phyloP scores from a whole-genome alignment of 1,140 invertebrate species.

The Lasaia peninsularis region DNA sequence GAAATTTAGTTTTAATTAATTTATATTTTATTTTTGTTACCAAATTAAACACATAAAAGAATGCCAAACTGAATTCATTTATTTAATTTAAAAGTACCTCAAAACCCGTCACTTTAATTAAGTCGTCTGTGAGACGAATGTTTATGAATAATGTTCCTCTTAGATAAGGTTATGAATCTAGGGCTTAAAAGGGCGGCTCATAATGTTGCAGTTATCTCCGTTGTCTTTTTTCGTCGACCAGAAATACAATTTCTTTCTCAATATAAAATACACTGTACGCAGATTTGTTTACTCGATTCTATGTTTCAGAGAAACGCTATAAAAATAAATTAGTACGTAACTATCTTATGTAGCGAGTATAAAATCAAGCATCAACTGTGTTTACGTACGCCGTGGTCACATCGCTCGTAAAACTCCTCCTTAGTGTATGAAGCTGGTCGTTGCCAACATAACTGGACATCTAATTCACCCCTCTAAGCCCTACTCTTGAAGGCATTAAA shows the following conservation, averaged over 20 bases:
- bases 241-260: not conserved
- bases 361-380: constrained; percentile 9
- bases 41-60: no score
- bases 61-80: no score
- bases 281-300: constrained; percentile 1
- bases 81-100: no score
- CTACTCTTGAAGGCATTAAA: not conserved
- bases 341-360: constrained; percentile 1
- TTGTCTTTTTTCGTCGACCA: not conserved
- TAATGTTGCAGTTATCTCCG: no score
- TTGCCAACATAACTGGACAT: constrained; percentile 3
- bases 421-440: constrained; percentile 2
- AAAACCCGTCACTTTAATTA: no score
- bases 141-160: no score
- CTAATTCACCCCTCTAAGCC: constrained; percentile 1
- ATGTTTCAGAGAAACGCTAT: constrained; percentile 7
- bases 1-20: no score
- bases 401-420: constrained; percentile 1
- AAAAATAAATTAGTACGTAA: constrained; percentile 5
- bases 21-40: no score
- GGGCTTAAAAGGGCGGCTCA: no score
- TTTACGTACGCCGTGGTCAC: constrained; percentile 1
- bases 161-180: no score
- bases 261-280: not conserved
- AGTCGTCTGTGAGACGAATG: no score